These are phyloP conservation scores for Griposia aprilina DNA, from an alignment of 2,888 invertebrate species.

Conservation along the genomic window DNA sequence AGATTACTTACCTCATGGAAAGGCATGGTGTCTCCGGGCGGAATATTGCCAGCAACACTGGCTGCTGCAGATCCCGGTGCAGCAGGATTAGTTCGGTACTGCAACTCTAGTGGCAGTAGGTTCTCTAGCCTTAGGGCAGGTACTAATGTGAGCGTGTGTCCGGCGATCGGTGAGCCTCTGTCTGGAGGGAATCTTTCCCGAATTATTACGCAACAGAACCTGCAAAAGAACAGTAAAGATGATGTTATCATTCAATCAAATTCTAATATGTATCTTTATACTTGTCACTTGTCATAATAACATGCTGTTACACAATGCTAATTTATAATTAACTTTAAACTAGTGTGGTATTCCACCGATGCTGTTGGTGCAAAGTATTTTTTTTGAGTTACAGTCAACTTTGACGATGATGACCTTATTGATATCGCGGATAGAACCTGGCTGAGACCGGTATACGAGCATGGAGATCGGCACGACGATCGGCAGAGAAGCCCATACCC, in stretches of 20 bases:
- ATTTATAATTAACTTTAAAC: neutral
- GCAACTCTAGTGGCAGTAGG: conserved; percentile 95
- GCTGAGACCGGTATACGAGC: neutral
- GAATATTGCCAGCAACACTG: conserved; percentile 77
- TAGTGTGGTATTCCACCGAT: neutral
- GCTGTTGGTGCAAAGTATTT: neutral
- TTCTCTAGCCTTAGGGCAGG: conserved; percentile 96
- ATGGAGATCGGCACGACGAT: neutral
- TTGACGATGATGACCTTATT: neutral
- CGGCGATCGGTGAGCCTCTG: conserved; percentile 92
- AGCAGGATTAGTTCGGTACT: conserved; percentile 86
- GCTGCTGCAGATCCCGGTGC: conserved; percentile 71
- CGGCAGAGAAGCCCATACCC: neutral
- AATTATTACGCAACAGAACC: conserved; percentile 95
- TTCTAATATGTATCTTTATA: neutral
- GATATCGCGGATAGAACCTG: neutral
- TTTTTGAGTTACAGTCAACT: neutral
- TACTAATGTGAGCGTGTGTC: conserved; percentile 96
- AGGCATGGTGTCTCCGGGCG: conserved; percentile 81
- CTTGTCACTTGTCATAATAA: neutral
- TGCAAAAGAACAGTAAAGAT: conserved; percentile 66
- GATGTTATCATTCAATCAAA: neutral
- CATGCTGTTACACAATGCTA: neutral
- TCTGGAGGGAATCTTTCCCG: conserved; percentile 95
- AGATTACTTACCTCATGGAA: conserved; percentile 80